A percentile compares a stretch with the other conserved stretches of the same genome.
phyloP scores from a whole-genome alignment of 2,888 invertebrate species.

The Electrophaes corylata region DNA sequence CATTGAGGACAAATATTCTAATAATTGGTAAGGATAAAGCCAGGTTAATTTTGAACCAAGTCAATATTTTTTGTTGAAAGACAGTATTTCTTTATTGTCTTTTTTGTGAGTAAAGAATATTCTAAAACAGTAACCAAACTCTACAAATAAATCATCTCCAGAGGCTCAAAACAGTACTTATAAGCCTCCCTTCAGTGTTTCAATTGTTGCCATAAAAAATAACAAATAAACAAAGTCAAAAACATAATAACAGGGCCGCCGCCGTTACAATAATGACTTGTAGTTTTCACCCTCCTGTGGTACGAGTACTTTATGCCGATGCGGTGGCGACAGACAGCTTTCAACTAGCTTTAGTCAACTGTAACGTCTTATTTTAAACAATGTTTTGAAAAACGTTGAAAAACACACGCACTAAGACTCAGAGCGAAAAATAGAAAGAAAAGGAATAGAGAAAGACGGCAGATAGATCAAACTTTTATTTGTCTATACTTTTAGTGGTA shows the following conservation, averaged over 20 bases:
- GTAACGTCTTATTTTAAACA: background rate
- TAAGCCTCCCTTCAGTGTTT: slow-evolving; percentile 23
- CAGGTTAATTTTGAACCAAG: too few species aligned
- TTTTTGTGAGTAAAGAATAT: background rate
- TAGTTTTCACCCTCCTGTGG: slow-evolving; percentile 60
- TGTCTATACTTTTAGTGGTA: too few species aligned
- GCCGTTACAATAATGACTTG: slow-evolving; percentile 57
- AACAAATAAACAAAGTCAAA: slow-evolving; percentile 37
- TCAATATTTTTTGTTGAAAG: background rate
- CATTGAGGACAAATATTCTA: too few species aligned
- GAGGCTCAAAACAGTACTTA: slow-evolving; percentile 18
- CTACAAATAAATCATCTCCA: slow-evolving; percentile 20
- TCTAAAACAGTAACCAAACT: background rate
- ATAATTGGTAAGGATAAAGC: too few species aligned
- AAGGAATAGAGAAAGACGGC: too few species aligned
- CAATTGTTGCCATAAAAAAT: slow-evolving; percentile 42
- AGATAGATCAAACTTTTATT: too few species aligned
- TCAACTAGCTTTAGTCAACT: background rate
- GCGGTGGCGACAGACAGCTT: slow-evolving; percentile 21
- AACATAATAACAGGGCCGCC: slow-evolving; percentile 24
- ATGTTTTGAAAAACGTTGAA: background rate
- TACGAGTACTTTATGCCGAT: slow-evolving; percentile 58
- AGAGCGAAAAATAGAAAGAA: too few species aligned
- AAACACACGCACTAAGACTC: too few species aligned
- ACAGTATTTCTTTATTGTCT: background rate